A percentile compares a stretch with the other conserved stretches of the same genome.
Conservation (phyloP, 2,797 vertebrate species). For the Phataginus tricuspis region DNA sequence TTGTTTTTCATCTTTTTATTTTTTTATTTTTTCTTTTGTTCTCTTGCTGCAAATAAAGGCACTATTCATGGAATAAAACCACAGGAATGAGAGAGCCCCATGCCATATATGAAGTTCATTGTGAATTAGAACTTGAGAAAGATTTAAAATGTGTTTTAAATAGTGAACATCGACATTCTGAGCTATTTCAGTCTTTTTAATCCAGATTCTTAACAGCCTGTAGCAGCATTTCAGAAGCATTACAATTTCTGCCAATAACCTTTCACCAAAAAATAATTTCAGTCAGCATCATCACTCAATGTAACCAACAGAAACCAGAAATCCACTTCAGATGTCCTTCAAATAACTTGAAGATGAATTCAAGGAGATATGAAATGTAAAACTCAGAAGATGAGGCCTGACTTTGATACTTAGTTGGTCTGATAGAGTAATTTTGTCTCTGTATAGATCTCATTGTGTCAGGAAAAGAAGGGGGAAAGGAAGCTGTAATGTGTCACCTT, state of each 20-base stretch:
- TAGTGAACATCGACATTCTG: slow-evolving; percentile 76
- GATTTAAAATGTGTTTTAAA: slow-evolving; percentile 81
- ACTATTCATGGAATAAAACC: background rate
- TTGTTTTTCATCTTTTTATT: too few relatives aligned
- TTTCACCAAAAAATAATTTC: slow-evolving; percentile 84
- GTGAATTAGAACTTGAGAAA: slow-evolving; percentile 73
- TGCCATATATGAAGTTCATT: slow-evolving; percentile 68
- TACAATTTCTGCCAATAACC: slow-evolving; percentile 81
- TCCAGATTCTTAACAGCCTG: slow-evolving; percentile 78
- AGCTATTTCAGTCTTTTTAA: slow-evolving; percentile 77
- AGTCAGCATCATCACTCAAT: slow-evolving; percentile 80
- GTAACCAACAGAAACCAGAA: slow-evolving; percentile 84
- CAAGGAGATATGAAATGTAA: slow-evolving; percentile 83
- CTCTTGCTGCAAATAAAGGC: background rate
- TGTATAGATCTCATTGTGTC: slow-evolving; percentile 82
- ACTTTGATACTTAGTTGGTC: slow-evolving; percentile 86
- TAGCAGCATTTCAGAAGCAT: slow-evolving; percentile 80
- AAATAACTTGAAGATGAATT: slow-evolving; percentile 82
- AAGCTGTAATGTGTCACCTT: slow-evolving; percentile 86
- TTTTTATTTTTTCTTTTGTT: background rate
- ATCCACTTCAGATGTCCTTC: slow-evolving; percentile 87
- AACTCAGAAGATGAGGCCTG: slow-evolving; percentile 83
- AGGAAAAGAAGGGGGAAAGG: slow-evolving; percentile 76
- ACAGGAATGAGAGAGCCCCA: slow-evolving; percentile 3
- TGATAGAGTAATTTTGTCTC: slow-evolving; percentile 87